Evolutionary conservation across 2,797 vertebrate genomes (phyloP).

Genomic region (Picus viridis): DNA sequence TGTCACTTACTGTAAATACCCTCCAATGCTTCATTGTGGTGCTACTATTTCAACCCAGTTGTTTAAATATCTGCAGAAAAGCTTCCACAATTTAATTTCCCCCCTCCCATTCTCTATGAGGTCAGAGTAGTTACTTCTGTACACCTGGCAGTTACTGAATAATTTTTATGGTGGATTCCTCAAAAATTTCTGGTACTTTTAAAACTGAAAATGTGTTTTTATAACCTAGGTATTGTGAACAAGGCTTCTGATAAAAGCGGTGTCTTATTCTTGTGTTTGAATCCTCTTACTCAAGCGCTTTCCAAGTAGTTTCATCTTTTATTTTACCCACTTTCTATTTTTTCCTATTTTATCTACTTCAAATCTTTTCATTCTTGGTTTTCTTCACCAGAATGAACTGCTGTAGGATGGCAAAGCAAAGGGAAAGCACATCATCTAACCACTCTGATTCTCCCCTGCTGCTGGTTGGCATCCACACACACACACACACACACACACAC

Average conservation of each 20-base stretch:
- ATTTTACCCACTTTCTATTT: background rate
- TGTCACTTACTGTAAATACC: background rate
- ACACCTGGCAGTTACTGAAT: background rate
- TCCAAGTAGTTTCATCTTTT: background rate
- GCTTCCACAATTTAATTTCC: background rate
- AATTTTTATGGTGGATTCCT: background rate
- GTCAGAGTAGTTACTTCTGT: background rate
- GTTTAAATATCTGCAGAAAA: background rate
- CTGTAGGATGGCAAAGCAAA: constrained; percentile 21
- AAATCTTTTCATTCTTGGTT: constrained; percentile 1
- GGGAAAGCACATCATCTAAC: constrained; percentile 11
- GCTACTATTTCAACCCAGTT: background rate
- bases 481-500: background rate
- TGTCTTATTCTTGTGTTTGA: background rate
- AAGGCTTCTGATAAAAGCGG: background rate
- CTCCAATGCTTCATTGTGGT: background rate
- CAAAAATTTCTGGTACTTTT: background rate
- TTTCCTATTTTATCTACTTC: background rate
- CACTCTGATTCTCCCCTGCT: constrained; percentile 52
- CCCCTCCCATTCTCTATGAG: background rate
- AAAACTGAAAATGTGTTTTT: background rate
- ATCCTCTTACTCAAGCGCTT: background rate
- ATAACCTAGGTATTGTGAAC: background rate
- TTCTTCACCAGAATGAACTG: background rate
- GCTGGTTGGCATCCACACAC: constrained; percentile 40